Percentiles rank a stretch among this genome's conserved stretches.
Evolutionary conservation across 2,113 vertebrate genomes (phyloP).

Genomic region (Lathamus discolor): DNA sequence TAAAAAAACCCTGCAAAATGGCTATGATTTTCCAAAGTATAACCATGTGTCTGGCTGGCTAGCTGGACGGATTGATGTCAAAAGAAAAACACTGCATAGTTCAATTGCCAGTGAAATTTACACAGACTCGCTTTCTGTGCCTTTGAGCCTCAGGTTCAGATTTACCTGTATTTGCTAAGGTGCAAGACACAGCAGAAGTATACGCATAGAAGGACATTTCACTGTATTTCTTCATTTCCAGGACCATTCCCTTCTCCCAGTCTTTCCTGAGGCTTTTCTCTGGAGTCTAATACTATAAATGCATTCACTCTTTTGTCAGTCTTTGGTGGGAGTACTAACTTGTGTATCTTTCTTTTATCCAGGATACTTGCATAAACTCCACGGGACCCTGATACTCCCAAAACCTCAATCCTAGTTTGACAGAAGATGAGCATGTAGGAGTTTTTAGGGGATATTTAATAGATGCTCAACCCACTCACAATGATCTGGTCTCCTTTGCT

Average conservation of each 20-base stretch:
- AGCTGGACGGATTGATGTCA: not conserved
- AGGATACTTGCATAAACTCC: not conserved
- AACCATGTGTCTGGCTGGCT: slow-evolving; percentile 49
- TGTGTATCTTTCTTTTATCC: not conserved
- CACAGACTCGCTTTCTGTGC: not conserved
- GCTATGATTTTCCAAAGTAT: slow-evolving; percentile 47
- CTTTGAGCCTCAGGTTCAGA: not conserved
- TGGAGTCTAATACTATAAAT: not conserved
- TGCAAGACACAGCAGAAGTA: not conserved
- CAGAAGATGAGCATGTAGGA: not conserved
- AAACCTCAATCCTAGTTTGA: not conserved
- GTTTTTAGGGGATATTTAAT: not conserved
- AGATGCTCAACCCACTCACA: not conserved
- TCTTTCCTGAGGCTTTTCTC: not conserved
- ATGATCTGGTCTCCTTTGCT: not conserved
- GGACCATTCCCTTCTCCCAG: not conserved
- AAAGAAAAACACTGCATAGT: not conserved
- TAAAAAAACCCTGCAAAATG: slow-evolving; percentile 24
- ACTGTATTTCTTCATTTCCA: not conserved
- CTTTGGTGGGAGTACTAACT: not conserved
- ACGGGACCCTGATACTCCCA: not conserved
- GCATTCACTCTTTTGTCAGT: not conserved
- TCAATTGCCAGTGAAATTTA: not conserved
- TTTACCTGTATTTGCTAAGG: not conserved
- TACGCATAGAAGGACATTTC: not conserved